Evolutionary conservation across 1,140 invertebrate species (phyloP), one percentile per base, ranked within the genome.

Genomic region (Ooceraea biroi): DNA sequence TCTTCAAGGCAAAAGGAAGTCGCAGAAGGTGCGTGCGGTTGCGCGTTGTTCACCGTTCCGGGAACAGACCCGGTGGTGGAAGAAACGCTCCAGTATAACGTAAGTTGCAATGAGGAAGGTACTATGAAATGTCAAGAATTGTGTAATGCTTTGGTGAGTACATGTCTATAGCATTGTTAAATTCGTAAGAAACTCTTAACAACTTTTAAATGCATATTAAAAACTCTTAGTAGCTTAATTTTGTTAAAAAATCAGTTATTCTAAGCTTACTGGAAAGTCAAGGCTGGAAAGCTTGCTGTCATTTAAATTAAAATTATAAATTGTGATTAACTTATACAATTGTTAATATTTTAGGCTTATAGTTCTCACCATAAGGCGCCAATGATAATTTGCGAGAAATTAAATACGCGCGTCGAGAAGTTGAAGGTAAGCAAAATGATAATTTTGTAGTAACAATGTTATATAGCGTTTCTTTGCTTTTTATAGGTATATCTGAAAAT

Each of bases 311-410:
- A 68, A 68, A 48, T 61, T 60, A 14, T 48, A 2, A 30, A 7
- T 44, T 27, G 50, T 41, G 25, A 1, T 60, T 19, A 55, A 36
- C 11, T 57, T 11, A 41, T 5, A 7, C 2, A 36, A 7, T 36
- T 36, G 7, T 36, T 36, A 36, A 36, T 36, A 36, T 36, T 36
- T 14, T 61, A 91, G 90, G 88, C 88, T n/a, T 30, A 88, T 66
- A 61, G 44, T 22, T 83, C 58, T 1, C 84, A 72, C 14, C 84
- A 90, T n/a, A 61, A 83, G 57, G 89, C 85, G 3, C 83, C 90
- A 1, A 50, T 60, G 12, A 19, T 91, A 65, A 90, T 91, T 50
- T 91, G 91, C 27, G 84, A 90, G 3, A 90, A 88, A 25, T 25
- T 91, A 5, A 88, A 84, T 0, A n/a, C 0, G 0, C 83, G 87